Percentiles rank a stretch among this genome's conserved stretches.
phyloP scores from a whole-genome alignment of 2,888 invertebrate species.

The Leptogaster cylindrica region DNA sequence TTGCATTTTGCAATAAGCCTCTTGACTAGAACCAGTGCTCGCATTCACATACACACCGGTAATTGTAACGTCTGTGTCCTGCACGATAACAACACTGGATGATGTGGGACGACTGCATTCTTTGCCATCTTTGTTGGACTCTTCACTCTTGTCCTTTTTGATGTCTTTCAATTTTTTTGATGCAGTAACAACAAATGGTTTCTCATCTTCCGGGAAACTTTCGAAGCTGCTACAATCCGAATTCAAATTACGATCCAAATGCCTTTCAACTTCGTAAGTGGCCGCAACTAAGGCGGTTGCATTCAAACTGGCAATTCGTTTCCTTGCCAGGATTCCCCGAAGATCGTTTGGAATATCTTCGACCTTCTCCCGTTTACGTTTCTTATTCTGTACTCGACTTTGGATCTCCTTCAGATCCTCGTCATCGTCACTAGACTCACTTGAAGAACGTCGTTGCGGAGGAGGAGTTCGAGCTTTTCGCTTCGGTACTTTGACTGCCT shows the following conservation, averaged over 20 bases:
- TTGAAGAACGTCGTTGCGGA: conserved; percentile 1
- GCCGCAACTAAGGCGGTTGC: conserved; percentile 90
- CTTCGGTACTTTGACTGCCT: conserved; percentile 54
- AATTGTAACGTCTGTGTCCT: conserved; percentile 86
- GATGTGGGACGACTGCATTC: conserved; percentile 62
- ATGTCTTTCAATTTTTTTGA: conserved; percentile 37
- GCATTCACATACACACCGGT: conserved; percentile 83
- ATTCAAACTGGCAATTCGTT: conserved; percentile 90
- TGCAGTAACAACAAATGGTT: conserved; percentile 30
- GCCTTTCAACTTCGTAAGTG: conserved; percentile 74
- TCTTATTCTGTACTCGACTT: conserved; percentile 42
- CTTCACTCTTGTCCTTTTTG: conserved; percentile 47
- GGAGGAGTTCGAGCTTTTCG: conserved; percentile 52
- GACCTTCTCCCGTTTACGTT: conserved; percentile 52
- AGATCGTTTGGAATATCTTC: conserved; percentile 66
- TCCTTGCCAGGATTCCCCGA: conserved; percentile 86
- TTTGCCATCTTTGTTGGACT: conserved; percentile 50
- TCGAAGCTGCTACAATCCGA: conserved; percentile 59
- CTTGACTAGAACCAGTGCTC: conserved; percentile 76
- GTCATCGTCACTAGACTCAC: conserved; percentile 54
- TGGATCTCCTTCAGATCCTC: conserved; percentile 45
- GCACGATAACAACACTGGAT: conserved; percentile 75
- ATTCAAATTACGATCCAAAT: conserved; percentile 59
- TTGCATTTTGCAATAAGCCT: conserved; percentile 87
- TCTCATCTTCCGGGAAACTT: conserved; percentile 54